Evolutionary conservation across 2,113 vertebrate species (phyloP).

Genomic region (Embiotoca jacksoni): DNA sequence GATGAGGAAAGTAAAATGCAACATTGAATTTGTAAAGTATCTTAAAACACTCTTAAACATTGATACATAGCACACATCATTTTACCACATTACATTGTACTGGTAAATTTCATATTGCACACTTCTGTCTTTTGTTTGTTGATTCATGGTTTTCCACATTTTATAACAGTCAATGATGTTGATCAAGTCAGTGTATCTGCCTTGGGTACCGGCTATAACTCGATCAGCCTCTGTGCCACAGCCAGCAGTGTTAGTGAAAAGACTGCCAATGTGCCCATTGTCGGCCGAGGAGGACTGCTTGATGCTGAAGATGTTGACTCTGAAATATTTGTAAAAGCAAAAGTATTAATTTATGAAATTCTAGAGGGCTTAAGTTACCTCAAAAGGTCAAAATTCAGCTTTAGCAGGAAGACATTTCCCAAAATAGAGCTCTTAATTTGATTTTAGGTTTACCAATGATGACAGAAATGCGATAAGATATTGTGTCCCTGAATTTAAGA

Average conservation of each 20-base stretch:
- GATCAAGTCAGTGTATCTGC: background rate
- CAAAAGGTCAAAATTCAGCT: background rate
- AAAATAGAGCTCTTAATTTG: background rate
- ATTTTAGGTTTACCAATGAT: background rate
- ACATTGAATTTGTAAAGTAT: slow-evolving; percentile 13
- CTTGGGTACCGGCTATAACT: slow-evolving; percentile 28
- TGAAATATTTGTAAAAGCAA: slow-evolving; percentile 50
- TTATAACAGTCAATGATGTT: background rate
- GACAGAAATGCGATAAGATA: background rate
- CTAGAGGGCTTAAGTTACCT: background rate
- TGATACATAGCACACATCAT: slow-evolving; percentile 46
- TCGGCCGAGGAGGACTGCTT: slow-evolving; percentile 24
- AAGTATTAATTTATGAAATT: background rate
- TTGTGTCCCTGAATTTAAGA: background rate
- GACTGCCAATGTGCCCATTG: slow-evolving; percentile 36
- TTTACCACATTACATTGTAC: slow-evolving; percentile 39
- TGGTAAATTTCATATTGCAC: slow-evolving; percentile 55
- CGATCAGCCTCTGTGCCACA: slow-evolving; percentile 39
- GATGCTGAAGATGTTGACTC: slow-evolving; percentile 41
- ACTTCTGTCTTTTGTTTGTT: background rate
- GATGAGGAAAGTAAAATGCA: slow-evolving; percentile 9
- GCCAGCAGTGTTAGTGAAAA: slow-evolving; percentile 56
- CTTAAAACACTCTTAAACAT: background rate
- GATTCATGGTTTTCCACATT: background rate
- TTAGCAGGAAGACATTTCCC: background rate